A percentile compares a stretch with the other conserved stretches of the same genome.
Evolutionary conservation across 35 echinoderm and acorn worm species (phyloP).

Genomic region (Ophioderma brevispina): DNA sequence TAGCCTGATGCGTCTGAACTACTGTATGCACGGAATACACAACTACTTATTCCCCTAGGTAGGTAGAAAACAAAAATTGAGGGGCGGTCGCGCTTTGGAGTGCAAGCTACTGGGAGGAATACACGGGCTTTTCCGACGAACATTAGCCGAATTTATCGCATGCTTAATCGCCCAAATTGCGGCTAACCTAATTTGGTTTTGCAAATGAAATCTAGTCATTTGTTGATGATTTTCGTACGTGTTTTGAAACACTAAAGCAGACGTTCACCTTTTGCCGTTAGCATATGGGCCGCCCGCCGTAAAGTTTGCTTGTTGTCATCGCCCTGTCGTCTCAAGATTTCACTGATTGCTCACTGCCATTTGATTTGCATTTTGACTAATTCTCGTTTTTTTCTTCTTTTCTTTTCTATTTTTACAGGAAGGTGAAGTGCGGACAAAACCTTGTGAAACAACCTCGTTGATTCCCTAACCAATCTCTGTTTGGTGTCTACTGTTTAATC

Average conservation of each 20-base stretch:
- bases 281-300: not conserved
- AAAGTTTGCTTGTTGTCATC: not conserved
- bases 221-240: conserved; percentile 6
- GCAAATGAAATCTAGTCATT: conserved; percentile 2
- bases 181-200: conserved; percentile 6
- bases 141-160: conserved; percentile 10
- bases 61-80: not conserved
- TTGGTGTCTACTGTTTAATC: not conserved
- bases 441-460: not conserved
- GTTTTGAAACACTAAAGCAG: conserved; percentile 13
- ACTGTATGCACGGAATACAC: not conserved
- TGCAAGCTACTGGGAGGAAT: not conserved
- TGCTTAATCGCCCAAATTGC: conserved; percentile 5
- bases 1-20: not conserved
- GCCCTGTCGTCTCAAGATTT: not conserved
- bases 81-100: conserved; percentile 2
- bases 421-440: not conserved
- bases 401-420: not conserved
- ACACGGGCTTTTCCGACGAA: not conserved
- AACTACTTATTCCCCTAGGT: conserved; percentile 13
- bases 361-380: conserved; percentile 14
- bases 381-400: not conserved
- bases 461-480: not conserved
- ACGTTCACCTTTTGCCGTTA: not conserved
- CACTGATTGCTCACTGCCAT: conserved; percentile 1